A percentile compares a stretch with the other conserved stretches of the same genome.
These are phyloP conservation scores for Porites cylindrica DNA, from an alignment of 92 coral and sea anemone genomes.

Conservation along the genomic window DNA sequence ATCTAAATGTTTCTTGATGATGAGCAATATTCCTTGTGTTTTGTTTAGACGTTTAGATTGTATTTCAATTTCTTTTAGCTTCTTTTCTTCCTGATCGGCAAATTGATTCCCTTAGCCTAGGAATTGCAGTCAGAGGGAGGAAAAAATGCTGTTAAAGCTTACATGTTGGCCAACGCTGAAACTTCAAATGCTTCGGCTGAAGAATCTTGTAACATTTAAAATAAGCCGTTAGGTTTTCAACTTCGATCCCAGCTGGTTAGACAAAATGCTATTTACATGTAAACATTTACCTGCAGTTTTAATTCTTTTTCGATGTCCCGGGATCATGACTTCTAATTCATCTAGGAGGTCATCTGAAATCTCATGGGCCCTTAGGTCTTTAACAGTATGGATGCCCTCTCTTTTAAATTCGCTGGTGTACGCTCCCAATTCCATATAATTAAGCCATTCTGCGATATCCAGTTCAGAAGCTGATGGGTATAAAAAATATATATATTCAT, in stretches of 20 bases:
- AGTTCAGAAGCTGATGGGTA: conserved; percentile 42
- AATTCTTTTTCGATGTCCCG: conserved; percentile 85
- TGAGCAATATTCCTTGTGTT: too few relatives aligned
- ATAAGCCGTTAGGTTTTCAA: neutral
- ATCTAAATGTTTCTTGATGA: too few relatives aligned
- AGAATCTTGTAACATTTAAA: neutral
- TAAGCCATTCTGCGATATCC: conserved; percentile 56
- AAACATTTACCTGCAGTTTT: conserved; percentile 67
- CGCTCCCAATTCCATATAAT: conserved; percentile 31
- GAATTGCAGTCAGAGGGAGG: neutral
- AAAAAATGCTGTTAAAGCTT: neutral
- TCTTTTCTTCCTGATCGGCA: too few relatives aligned
- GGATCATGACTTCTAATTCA: conserved; percentile 66
- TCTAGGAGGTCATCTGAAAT: conserved; percentile 64
- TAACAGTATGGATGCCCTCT: conserved; percentile 53
- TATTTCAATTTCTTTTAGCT: too few relatives aligned
- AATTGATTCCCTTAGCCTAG: neutral
- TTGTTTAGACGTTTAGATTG: too few relatives aligned
- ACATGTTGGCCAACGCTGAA: neutral
- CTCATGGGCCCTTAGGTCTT: conserved; percentile 39
- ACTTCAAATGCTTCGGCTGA: neutral
- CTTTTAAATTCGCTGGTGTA: conserved; percentile 39
- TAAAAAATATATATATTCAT: neutral
- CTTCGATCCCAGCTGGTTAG: neutral
- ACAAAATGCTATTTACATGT: neutral